These are phyloP conservation scores for Atrina japonica DNA, from an alignment of 2,888 invertebrate species.

Conservation along the genomic window DNA sequence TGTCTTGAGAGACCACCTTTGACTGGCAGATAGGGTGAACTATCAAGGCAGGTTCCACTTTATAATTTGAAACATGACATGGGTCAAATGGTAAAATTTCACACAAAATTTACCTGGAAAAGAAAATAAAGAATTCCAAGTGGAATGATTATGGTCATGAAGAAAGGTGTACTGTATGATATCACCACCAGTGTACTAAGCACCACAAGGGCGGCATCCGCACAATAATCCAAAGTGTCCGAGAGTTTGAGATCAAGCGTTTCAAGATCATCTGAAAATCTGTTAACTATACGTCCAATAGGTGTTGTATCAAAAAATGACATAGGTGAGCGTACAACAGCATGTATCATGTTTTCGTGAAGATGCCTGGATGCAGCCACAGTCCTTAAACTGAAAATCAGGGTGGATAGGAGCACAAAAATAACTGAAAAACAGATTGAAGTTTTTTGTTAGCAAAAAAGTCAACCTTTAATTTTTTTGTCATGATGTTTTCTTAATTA, in stretches of 20 bases:
- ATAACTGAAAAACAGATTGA: constrained; percentile 55
- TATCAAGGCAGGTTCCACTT: too few relatives aligned
- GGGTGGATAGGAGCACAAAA: constrained; percentile 63
- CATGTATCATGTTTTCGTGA: constrained; percentile 69
- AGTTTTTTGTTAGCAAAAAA: too few relatives aligned
- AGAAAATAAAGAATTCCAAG: constrained; percentile 77
- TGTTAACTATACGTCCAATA: constrained; percentile 80
- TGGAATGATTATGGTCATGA: constrained; percentile 75
- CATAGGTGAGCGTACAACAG: constrained; percentile 74
- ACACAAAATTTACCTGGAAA: constrained; percentile 76
- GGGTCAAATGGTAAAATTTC: too few relatives aligned
- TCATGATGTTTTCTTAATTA: too few relatives aligned
- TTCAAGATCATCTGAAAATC: constrained; percentile 71
- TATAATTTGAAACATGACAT: too few relatives aligned
- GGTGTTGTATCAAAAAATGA: constrained; percentile 81
- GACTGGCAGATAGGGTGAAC: too few relatives aligned
- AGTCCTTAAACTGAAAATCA: constrained; percentile 64
- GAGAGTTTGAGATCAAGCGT: constrained; percentile 69
- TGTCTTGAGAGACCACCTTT: too few relatives aligned
- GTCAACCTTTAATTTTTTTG: too few relatives aligned
- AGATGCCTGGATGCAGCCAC: constrained; percentile 70
- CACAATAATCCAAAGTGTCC: constrained; percentile 56
- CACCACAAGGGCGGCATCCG: constrained; percentile 64
- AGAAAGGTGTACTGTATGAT: constrained; percentile 77
- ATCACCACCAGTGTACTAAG: constrained; percentile 78